Evolutionary conservation across 2,113 vertebrate genomes (phyloP).

Genomic region (Chloroceryle aenea): DNA sequence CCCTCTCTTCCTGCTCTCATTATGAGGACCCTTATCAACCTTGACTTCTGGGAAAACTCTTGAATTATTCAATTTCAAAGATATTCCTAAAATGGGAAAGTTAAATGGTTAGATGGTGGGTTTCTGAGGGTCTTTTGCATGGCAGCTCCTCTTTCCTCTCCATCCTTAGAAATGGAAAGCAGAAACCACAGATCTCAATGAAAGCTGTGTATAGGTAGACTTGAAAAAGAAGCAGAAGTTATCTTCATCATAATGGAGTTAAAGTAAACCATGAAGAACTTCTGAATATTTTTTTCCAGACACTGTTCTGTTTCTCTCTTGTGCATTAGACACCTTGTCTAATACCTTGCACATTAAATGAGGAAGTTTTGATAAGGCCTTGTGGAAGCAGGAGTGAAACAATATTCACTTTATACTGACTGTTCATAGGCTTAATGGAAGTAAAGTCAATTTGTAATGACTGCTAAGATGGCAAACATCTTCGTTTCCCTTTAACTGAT

Average conservation of each 20-base stretch:
- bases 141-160: not conserved
- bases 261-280: not conserved
- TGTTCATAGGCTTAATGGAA: not conserved
- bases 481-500: not conserved
- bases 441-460: not conserved
- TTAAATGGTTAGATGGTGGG: not conserved
- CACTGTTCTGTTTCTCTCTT: not conserved
- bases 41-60: not conserved
- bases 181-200: not conserved
- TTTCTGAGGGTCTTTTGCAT: not conserved
- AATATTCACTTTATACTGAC: not conserved
- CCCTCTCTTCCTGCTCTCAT: not conserved
- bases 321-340: not conserved
- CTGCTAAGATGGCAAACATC: not conserved
- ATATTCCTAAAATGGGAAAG: not conserved
- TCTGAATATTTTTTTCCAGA: not conserved
- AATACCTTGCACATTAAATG: not conserved
- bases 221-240: not conserved
- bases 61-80: not conserved
- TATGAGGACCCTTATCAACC: not conserved
- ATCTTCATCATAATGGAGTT: not conserved
- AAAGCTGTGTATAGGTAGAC: not conserved
- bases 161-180: not conserved
- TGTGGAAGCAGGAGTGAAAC: accelerated
- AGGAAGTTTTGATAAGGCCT: not conserved